Conservation (phyloP, 1,140 invertebrate species). For the Tetraneura akinire region DNA sequence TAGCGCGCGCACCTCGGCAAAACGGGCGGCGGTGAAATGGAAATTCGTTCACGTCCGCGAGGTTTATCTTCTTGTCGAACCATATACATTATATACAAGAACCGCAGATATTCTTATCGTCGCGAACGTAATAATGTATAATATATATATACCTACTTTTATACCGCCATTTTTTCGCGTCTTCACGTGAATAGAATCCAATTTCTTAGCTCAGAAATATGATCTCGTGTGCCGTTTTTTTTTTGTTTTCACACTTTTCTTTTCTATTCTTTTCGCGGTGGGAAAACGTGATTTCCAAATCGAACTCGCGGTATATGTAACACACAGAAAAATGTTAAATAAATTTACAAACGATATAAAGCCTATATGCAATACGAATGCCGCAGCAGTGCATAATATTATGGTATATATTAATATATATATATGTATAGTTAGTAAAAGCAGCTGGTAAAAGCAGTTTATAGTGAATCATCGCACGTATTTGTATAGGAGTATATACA, state of each 20-base stretch:
- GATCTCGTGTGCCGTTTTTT: not conserved
- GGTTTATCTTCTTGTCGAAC: constrained; percentile 45
- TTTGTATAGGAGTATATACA: too few relatives aligned
- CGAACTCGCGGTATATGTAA: not conserved
- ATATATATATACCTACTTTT: not conserved
- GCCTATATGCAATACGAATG: too few relatives aligned
- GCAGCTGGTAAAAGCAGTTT: too few relatives aligned
- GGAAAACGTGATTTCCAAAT: constrained; percentile 14
- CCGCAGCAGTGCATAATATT: too few relatives aligned
- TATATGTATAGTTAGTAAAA: too few relatives aligned
- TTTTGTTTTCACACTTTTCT: not conserved
- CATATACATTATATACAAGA: not conserved
- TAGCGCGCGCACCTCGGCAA: not conserved
- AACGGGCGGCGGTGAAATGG: constrained; percentile 2
- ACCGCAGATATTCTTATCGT: constrained; percentile 14
- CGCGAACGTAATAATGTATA: not conserved
- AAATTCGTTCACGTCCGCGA: constrained; percentile 48
- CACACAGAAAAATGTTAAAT: not conserved
- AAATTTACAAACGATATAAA: too few relatives aligned
- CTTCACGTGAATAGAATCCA: constrained; percentile 33
- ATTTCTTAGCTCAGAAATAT: constrained; percentile 38
- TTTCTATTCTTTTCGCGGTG: too few relatives aligned
- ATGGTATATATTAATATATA: too few relatives aligned
- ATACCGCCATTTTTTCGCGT: not conserved
- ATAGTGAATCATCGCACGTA: too few relatives aligned